Conservation (phyloP, 2,888 invertebrate genomes). For the Acleris cristana region DNA sequence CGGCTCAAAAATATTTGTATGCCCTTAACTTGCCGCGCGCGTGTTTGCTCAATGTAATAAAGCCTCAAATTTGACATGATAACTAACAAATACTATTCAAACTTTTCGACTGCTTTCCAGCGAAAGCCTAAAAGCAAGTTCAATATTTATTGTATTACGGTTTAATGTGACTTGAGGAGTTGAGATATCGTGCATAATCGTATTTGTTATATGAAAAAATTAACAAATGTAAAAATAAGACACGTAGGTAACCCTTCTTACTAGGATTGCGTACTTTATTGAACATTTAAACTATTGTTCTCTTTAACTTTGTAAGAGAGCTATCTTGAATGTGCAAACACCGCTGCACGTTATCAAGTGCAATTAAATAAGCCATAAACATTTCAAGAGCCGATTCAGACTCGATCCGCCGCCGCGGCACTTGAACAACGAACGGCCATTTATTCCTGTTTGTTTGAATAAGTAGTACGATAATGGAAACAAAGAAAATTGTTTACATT, state of each 20-base stretch:
- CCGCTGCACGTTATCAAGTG: slow-evolving; percentile 23
- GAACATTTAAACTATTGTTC: slow-evolving; percentile 5
- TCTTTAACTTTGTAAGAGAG: slow-evolving; percentile 4
- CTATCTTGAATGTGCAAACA: slow-evolving; percentile 7
- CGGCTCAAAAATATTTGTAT: slow-evolving; percentile 56
- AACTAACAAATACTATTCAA: slow-evolving; percentile 14
- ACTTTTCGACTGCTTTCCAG: slow-evolving; percentile 4
- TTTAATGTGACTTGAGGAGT: background rate
- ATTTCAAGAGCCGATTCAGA: slow-evolving; percentile 28
- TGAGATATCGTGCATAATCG: no score
- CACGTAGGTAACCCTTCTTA: background rate
- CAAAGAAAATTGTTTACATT: background rate
- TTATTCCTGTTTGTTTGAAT: slow-evolving; percentile 20
- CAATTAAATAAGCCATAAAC: slow-evolving; percentile 36
- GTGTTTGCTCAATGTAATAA: slow-evolving; percentile 31
- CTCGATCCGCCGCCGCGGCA: background rate
- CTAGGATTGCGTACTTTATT: background rate
- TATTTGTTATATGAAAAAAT: no score
- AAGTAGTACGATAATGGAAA: slow-evolving; percentile 20
- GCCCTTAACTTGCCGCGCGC: slow-evolving; percentile 48
- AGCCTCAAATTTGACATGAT: slow-evolving; percentile 24
- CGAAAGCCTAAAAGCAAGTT: background rate
- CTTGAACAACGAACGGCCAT: slow-evolving; percentile 10
- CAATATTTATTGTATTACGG: background rate
- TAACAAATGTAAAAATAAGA: no score